Evolutionary conservation across 2,113 vertebrate genomes (phyloP).

Genomic region (Hyperopisus bebe): DNA sequence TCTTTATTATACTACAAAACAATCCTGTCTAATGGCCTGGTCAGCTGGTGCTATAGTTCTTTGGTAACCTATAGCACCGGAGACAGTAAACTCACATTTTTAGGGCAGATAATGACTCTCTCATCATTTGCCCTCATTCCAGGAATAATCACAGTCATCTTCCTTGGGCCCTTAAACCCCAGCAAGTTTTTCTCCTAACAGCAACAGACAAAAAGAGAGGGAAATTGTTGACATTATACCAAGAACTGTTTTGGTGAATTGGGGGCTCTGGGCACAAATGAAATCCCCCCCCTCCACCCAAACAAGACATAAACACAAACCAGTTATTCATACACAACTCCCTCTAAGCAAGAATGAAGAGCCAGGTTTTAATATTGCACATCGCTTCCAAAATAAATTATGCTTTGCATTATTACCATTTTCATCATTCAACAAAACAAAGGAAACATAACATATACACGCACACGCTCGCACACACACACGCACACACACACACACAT

Average conservation of each 20-base stretch:
- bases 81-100: slow-evolving; percentile 58
- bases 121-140: slow-evolving; percentile 88
- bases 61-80: background rate
- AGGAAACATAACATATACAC: background rate
- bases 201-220: slow-evolving; percentile 8
- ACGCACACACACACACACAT: background rate
- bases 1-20: background rate
- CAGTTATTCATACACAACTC: background rate
- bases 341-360: background rate
- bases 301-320: background rate
- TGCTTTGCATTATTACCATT: background rate
- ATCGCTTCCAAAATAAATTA: background rate
- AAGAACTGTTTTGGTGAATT: background rate
- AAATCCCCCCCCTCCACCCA: background rate
- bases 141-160: slow-evolving; percentile 93
- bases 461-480: no score
- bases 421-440: background rate
- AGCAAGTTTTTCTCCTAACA: slow-evolving; percentile 88
- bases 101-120: slow-evolving; percentile 73
- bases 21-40: background rate
- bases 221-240: background rate
- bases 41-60: no score
- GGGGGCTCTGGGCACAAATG: background rate
- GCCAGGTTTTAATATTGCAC: background rate
- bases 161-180: slow-evolving; percentile 93